Conservation (phyloP, 2,113 vertebrate species). For the Hemiprocne comata region DNA sequence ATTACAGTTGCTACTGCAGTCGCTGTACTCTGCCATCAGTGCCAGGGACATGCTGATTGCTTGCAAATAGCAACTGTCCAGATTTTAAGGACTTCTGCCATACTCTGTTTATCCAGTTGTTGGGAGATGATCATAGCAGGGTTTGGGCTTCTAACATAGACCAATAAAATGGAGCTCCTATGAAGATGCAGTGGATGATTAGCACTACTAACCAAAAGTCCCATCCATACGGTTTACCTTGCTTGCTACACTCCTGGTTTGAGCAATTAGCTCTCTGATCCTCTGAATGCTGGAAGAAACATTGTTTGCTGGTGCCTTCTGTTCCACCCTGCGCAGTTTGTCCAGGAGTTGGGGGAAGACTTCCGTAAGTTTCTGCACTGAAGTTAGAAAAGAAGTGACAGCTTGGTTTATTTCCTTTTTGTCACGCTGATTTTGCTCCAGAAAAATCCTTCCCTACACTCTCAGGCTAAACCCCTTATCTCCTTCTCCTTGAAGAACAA, state of each 20-base stretch:
- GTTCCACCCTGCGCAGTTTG: slow-evolving; percentile 88
- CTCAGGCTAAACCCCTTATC: neutral
- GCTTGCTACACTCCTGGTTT: slow-evolving; percentile 94
- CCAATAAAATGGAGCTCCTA: neutral
- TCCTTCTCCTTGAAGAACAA: neutral
- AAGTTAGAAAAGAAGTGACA: slow-evolving; percentile 36
- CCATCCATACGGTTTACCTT: slow-evolving; percentile 79
- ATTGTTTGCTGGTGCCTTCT: slow-evolving; percentile 91
- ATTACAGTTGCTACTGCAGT: neutral
- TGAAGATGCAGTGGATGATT: neutral
- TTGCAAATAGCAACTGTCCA: neutral
- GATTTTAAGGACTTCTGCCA: neutral
- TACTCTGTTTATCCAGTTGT: neutral
- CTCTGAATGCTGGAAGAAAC: slow-evolving; percentile 91
- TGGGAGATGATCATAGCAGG: neutral
- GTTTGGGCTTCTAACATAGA: neutral
- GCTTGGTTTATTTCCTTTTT: neutral
- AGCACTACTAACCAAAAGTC: neutral
- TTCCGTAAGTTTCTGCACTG: slow-evolving; percentile 86
- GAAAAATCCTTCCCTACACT: neutral
- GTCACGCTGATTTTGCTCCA: neutral
- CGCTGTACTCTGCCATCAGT: neutral
- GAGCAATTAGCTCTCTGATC: slow-evolving; percentile 93
- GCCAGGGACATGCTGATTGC: neutral
- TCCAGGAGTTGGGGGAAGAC: slow-evolving; percentile 89